Conservation (phyloP, 1,140 invertebrate genomes). For the Eriocheir sinensis region DNA sequence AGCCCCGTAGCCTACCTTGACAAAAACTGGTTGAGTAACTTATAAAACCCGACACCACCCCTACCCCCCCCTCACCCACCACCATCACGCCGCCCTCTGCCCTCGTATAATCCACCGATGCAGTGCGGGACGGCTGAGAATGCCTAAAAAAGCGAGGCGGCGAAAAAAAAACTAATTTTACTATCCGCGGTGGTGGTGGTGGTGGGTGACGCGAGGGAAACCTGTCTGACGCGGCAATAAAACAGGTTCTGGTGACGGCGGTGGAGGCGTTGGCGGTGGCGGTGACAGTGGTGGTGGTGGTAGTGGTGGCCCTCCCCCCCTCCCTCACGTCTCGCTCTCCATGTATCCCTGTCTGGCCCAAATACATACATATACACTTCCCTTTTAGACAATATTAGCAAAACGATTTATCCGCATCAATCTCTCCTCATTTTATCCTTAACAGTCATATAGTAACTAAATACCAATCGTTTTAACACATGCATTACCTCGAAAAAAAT, state of each 20-base stretch:
- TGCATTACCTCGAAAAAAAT: too few species aligned
- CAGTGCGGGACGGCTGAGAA: conserved; percentile 44
- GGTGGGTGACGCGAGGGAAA: conserved; percentile 17
- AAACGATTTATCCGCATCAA: too few species aligned
- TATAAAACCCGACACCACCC: not conserved
- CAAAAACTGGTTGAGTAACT: conserved; percentile 1
- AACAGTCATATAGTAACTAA: too few species aligned
- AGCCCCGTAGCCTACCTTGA: not conserved
- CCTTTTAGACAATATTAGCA: too few species aligned
- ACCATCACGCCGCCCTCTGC: not conserved
- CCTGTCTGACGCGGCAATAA: conserved; percentile 31
- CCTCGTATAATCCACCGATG: conserved; percentile 56
- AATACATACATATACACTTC: too few species aligned
- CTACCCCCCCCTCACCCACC: not conserved
- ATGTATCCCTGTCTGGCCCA: too few species aligned
- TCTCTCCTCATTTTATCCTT: too few species aligned
- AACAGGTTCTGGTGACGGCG: conserved; percentile 56
- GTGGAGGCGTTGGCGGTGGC: not conserved
- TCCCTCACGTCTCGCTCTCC: not conserved
- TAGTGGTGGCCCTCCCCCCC: not conserved
- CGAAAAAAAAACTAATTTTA: conserved; percentile 65
- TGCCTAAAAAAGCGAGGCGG: not conserved
- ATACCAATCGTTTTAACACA: too few species aligned
- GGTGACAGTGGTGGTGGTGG: not conserved
- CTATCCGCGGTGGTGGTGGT: conserved; percentile 50